Percentiles rank a stretch among this genome's conserved stretches.
Conservation (phyloP, 2,797 vertebrate species). For the Epinephelus coioides region DNA sequence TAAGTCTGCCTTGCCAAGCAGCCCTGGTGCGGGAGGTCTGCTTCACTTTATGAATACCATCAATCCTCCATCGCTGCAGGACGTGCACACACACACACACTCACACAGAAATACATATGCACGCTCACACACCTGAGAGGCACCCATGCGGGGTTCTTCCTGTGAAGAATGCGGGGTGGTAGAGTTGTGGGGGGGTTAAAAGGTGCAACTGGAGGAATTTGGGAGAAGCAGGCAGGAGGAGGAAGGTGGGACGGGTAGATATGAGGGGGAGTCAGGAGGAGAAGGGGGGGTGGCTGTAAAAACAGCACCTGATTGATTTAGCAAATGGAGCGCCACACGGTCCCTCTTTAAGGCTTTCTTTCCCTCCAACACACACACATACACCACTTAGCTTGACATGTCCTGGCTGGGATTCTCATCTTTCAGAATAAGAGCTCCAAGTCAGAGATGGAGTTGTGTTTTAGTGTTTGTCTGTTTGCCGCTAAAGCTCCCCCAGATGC, state of each 20-base stretch:
- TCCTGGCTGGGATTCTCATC: constrained; percentile 85
- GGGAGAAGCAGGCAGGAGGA: constrained; percentile 41
- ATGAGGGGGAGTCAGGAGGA: constrained; percentile 24
- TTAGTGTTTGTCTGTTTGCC: constrained; percentile 30
- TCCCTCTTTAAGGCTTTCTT: constrained; percentile 42
- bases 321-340: constrained; percentile 86
- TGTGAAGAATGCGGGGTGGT: constrained; percentile 70
- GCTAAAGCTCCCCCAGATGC: constrained; percentile 52
- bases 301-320: constrained; percentile 90
- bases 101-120: constrained; percentile 53
- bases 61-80: constrained; percentile 78
- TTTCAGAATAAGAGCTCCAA: constrained; percentile 71
- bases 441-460: constrained; percentile 34
- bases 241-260: constrained; percentile 72
- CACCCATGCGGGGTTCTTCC: constrained; percentile 63
- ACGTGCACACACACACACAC: constrained; percentile 26
- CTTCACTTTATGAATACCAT: constrained; percentile 86
- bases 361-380: constrained; percentile 31
- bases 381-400: constrained; percentile 73
- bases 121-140: constrained; percentile 78
- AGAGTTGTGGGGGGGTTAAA: constrained; percentile 52
- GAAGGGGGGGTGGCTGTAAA: constrained; percentile 80
- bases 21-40: constrained; percentile 78
- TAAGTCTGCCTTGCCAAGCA: constrained; percentile 77
- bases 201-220: constrained; percentile 72